Conservation (phyloP, 2,113 vertebrate genomes). For the Pterophyllum scalare region DNA sequence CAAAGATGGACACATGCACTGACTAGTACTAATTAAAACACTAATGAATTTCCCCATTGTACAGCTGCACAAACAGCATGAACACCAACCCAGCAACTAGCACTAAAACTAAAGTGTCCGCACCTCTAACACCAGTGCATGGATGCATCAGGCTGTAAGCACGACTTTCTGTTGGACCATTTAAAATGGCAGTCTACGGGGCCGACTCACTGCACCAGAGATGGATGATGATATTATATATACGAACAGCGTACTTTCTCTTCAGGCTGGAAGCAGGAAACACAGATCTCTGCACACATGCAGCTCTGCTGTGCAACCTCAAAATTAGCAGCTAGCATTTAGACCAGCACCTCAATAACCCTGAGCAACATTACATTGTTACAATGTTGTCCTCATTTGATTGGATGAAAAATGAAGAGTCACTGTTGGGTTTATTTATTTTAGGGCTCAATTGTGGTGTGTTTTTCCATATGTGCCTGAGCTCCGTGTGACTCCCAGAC, state of each 20-base stretch:
- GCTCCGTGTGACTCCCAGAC: neutral
- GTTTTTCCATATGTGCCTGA: conserved; percentile 26
- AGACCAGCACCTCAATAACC: neutral
- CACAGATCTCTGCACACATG: neutral
- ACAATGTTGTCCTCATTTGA: neutral
- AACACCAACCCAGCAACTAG: neutral
- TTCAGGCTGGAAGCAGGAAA: neutral
- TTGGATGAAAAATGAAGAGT: conserved; percentile 2
- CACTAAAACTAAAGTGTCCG: neutral
- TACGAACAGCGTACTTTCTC: neutral
- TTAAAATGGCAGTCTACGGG: neutral
- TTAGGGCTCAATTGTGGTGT: neutral
- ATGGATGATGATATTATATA: neutral
- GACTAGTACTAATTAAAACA: neutral
- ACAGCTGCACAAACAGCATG: neutral
- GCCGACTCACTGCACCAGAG: neutral
- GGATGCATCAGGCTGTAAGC: neutral
- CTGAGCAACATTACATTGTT: neutral
- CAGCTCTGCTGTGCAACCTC: neutral
- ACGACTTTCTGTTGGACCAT: neutral
- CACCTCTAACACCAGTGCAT: neutral
- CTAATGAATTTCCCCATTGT: neutral
- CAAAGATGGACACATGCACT: neutral
- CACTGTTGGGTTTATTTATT: neutral
- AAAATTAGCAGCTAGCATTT: neutral